Base-by-base conservation (phyloP, 2,113 vertebrate genomes). In the Turdus rufiventris region DNA sequence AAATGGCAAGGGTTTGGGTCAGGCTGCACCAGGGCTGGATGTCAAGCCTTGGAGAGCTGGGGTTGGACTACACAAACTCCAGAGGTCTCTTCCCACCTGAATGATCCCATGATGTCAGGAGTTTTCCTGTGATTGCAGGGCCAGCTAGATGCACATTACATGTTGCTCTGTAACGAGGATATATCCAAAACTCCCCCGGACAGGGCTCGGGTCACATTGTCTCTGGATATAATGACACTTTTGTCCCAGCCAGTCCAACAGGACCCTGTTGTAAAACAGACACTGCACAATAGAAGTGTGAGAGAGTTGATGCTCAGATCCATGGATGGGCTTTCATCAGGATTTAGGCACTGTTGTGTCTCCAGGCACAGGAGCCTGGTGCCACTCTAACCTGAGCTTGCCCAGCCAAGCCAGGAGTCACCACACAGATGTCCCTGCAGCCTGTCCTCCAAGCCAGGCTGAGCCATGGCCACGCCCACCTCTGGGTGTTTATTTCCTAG, bases 241-340 rank as follows among this genome's bases (percentile, higher is more conserved):
- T n/a, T 2, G 4, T 73, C 36, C 42, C 38, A 79, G 25, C 54
- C 34, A 73, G 90, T 54, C n/a, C 62, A 54, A 68, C 29, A 66
- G 75, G 42, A 70, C 70, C 51, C 29, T 70, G 51, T 8, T 2
- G 2, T 50, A 83, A 85, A 79, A 48, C 15, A 77, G 60, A 77
- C 1, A 0, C 31, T 80, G 56, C 6, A 4, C 20, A 34, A 38
- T 1, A 28, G 18, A 88, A 23, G 6, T 40, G 48, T 4, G 8
- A 45, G 31, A 71, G 9, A 40, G 18, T 14, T 63, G 82, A 83
- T 66, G 62, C 29, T 19, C 10, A 23, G 40, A 24, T 18, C 54
- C 34, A 18, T 10, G 65, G 16, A 51, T 12, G 33, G 10, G 24
- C 28, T 91, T 87, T 63, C 57, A 31, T 9, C 25, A 40, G n/a